Conservation (phyloP, 2,888 invertebrate genomes). For the Ceraclea dissimilis region DNA sequence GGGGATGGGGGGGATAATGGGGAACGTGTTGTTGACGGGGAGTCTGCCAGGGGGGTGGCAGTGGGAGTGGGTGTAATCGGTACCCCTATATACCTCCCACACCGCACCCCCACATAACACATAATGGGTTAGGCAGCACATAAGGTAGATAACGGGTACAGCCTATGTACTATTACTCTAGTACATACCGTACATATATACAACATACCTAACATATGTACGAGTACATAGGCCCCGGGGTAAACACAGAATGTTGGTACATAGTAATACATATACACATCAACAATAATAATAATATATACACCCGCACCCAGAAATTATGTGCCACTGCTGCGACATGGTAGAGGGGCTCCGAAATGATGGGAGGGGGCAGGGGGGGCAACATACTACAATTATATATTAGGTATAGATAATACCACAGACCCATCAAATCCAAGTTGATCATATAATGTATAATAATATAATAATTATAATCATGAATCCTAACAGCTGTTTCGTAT, state of each 20-base stretch:
- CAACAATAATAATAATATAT: neutral
- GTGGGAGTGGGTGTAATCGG: slow-evolving; percentile 26
- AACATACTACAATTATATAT: too few relatives aligned
- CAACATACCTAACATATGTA: neutral
- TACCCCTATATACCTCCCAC: slow-evolving; percentile 18
- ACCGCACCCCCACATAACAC: slow-evolving; percentile 8
- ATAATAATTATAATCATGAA: too few relatives aligned
- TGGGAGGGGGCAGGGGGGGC: neutral
- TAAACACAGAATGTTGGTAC: slow-evolving; percentile 8
- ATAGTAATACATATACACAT: neutral
- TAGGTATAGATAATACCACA: too few relatives aligned
- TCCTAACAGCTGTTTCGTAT: too few relatives aligned
- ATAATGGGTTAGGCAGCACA: slow-evolving; percentile 25
- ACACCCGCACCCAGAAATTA: neutral
- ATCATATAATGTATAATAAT: too few relatives aligned
- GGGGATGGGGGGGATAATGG: slow-evolving; percentile 34
- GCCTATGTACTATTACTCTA: slow-evolving; percentile 19
- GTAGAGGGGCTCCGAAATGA: neutral
- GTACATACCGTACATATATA: neutral
- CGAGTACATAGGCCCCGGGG: slow-evolving; percentile 8
- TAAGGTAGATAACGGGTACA: slow-evolving; percentile 18
- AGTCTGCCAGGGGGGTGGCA: slow-evolving; percentile 21
- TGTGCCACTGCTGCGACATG: neutral
- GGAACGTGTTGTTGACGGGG: slow-evolving; percentile 20
- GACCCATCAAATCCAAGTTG: too few relatives aligned